A percentile compares a stretch with the other conserved stretches of the same genome.
phyloP scores from a whole-genome alignment of 2,797 vertebrate genomes.

The Carduelis carduelis region DNA sequence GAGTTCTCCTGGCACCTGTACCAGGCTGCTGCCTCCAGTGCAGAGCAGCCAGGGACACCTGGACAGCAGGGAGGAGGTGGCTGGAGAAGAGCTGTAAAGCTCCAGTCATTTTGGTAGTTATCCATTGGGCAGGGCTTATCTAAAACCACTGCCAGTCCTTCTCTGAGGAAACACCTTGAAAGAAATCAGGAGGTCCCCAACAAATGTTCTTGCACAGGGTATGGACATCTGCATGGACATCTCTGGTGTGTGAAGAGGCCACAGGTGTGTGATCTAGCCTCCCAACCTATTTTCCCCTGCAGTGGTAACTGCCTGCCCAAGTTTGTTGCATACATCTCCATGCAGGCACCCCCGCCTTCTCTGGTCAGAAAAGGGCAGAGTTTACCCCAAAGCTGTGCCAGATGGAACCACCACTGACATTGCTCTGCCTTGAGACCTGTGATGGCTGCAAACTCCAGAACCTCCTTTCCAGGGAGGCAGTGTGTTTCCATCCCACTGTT shows the following conservation, averaged over 20 bases:
- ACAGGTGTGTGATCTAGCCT: neutral
- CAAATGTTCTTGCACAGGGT: neutral
- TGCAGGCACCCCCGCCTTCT: fast-evolving
- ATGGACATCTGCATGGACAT: neutral
- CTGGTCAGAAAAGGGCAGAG: neutral
- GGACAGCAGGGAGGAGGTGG: neutral
- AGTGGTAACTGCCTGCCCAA: neutral
- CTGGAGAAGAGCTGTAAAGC: neutral
- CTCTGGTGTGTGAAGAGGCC: neutral
- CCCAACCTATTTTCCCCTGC: neutral
- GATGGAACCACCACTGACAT: neutral
- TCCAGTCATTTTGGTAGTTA: neutral
- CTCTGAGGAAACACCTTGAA: neutral
- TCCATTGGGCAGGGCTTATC: neutral
- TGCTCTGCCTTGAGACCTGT: neutral
- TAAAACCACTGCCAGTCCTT: neutral
- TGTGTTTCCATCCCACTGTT: neutral
- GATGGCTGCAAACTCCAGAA: neutral
- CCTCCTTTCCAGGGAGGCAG: neutral
- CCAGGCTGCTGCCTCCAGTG: neutral
- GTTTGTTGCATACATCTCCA: neutral
- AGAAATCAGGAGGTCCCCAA: neutral
- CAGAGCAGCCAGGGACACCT: neutral
- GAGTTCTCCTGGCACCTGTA: neutral
- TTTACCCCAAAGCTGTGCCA: neutral